phyloP scores from a whole-genome alignment of 2,888 invertebrate species.

The Cepaea hortensis region DNA sequence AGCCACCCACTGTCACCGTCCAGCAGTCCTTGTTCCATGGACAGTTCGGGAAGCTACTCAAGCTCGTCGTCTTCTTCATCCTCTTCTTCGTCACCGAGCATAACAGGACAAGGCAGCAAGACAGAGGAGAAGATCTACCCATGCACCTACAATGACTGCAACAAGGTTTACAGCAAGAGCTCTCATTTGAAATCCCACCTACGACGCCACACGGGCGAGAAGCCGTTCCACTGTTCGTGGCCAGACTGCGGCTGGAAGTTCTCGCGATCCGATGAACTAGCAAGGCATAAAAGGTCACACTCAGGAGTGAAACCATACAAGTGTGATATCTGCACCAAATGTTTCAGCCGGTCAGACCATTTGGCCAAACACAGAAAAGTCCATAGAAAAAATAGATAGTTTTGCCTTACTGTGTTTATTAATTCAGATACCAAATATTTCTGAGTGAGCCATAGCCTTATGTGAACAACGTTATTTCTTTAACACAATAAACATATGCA shows the following conservation, averaged over 20 bases:
- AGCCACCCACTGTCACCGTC: conserved; percentile 29
- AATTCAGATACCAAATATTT: too few relatives aligned
- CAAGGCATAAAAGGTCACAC: conserved; percentile 94
- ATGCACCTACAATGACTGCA: conserved; percentile 81
- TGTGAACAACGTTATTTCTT: too few relatives aligned
- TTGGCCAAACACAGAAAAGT: conserved; percentile 90
- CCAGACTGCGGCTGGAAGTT: conserved; percentile 92
- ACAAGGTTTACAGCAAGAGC: conserved; percentile 97
- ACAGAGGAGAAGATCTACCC: conserved; percentile 81
- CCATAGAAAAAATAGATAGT: conserved; percentile 72
- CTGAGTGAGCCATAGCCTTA: too few relatives aligned
- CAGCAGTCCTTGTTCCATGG: conserved; percentile 16
- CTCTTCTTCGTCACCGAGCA: conserved; percentile 46
- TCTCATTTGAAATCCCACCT: conserved; percentile 97
- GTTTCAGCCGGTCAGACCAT: conserved; percentile 95
- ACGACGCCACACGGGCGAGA: conserved; percentile 90
- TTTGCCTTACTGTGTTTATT: too few relatives aligned
- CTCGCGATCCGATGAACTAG: conserved; percentile 94
- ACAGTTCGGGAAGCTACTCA: conserved; percentile 16
- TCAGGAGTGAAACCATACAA: conserved; percentile 95
- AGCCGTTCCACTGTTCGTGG: conserved; percentile 79
- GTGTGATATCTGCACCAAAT: conserved; percentile 90
- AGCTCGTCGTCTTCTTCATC: neutral
- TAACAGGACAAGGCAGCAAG: conserved; percentile 54
- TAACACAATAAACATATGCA: too few relatives aligned